A percentile compares a stretch with the other conserved stretches of the same genome.
Conservation (phyloP, 2,113 vertebrate genomes). For the Apteryx owenii region DNA sequence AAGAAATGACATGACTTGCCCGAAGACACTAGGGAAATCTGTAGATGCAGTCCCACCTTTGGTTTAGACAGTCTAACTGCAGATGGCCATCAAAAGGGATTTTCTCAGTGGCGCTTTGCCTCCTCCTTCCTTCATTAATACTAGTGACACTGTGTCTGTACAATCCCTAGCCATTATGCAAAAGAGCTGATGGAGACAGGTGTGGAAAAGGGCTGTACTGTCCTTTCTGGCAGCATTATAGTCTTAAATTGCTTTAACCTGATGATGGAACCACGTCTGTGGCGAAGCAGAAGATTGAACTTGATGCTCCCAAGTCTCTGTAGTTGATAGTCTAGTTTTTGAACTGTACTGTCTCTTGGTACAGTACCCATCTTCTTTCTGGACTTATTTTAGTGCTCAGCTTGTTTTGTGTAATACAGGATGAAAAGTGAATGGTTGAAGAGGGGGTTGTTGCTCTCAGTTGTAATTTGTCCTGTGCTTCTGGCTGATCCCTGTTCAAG, state of each 20-base stretch:
- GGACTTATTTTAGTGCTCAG: background rate
- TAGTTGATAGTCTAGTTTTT: background rate
- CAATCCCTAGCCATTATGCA: fast-evolving
- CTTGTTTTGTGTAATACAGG: background rate
- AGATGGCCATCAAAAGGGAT: background rate
- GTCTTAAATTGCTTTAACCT: background rate
- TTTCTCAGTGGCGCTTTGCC: background rate
- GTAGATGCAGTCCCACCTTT: background rate
- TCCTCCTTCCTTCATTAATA: background rate
- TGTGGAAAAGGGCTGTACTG: background rate
- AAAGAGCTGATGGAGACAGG: background rate
- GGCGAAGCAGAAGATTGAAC: background rate
- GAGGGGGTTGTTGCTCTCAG: background rate
- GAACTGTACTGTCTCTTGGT: background rate
- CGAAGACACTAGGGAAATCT: background rate
- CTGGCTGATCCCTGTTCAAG: background rate
- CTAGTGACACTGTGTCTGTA: background rate
- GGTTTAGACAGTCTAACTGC: background rate
- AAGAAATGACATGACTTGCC: background rate
- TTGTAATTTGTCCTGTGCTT: background rate
- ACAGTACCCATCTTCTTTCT: background rate
- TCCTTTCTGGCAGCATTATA: background rate
- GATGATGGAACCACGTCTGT: background rate
- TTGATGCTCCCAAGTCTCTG: background rate
- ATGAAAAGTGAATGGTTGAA: background rate